These are phyloP conservation scores for Psittacula derbiana DNA, from an alignment of 2,797 vertebrate species.

Conservation along the genomic window DNA sequence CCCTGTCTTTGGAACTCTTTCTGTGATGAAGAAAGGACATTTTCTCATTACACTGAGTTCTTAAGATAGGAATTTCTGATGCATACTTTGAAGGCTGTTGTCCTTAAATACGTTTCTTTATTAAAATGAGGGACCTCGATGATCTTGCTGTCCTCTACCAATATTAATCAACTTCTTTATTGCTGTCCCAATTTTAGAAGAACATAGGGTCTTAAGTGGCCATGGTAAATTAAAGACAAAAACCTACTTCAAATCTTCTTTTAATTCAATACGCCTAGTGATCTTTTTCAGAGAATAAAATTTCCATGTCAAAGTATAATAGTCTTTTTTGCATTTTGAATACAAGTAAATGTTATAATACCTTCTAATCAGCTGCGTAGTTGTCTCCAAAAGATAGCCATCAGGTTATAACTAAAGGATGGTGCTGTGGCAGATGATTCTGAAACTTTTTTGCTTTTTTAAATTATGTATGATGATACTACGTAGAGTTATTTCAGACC, in stretches of 20 bases:
- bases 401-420: background rate
- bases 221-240: background rate
- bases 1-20: background rate
- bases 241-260: background rate
- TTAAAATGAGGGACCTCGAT: background rate
- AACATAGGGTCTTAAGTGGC: background rate
- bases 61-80: background rate
- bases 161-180: background rate
- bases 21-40: background rate
- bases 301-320: background rate
- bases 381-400: background rate
- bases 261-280: background rate
- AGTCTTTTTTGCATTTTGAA: background rate
- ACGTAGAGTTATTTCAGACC: background rate
- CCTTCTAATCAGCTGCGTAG: background rate
- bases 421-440: background rate
- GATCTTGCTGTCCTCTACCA: background rate
- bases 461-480: background rate
- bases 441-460: accelerated
- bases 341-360: background rate
- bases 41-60: background rate
- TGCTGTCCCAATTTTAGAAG: background rate
- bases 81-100: background rate
- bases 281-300: background rate
- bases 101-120: background rate